Percentiles rank a stretch among this genome's conserved stretches.
These are phyloP conservation scores for Polyergus mexicanus DNA, from an alignment of 1,140 invertebrate species.

Conservation along the genomic window DNA sequence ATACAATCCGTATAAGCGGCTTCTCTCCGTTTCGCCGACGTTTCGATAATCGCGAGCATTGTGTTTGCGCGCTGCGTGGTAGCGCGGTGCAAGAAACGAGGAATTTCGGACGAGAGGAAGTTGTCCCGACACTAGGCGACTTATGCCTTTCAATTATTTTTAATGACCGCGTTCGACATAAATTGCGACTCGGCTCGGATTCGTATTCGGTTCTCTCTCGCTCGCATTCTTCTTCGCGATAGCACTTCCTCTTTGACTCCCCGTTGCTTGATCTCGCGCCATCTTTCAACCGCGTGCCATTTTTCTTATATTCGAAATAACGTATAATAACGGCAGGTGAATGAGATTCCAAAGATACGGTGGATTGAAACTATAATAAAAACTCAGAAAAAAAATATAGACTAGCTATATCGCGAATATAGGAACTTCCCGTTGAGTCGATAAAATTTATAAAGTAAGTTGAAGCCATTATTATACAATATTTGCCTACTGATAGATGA, in stretches of 20 bases:
- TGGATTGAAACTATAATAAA: neutral
- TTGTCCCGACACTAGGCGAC: constrained; percentile 14
- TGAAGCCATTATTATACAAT: constrained; percentile 3
- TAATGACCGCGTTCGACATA: constrained; percentile 6
- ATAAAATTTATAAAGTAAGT: neutral
- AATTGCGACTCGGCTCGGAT: constrained; percentile 27
- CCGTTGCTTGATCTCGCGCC: constrained; percentile 26
- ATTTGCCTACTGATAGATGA: constrained; percentile 5
- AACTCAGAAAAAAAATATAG: constrained; percentile 37
- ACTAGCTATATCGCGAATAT: neutral
- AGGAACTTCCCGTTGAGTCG: neutral
- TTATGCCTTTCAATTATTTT: constrained; percentile 53
- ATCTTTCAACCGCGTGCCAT: neutral
- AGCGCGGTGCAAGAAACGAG: constrained; percentile 18
- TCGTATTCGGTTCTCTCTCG: neutral
- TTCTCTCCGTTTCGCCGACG: neutral
- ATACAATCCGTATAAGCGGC: neutral
- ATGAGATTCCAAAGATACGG: constrained; percentile 9
- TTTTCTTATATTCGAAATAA: constrained; percentile 26
- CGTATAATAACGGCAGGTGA: constrained; percentile 13
- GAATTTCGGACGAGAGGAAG: constrained; percentile 46
- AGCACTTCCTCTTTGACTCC: constrained; percentile 15
- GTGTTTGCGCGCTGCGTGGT: neutral
- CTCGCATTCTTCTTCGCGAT: neutral
- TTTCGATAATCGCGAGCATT: constrained; percentile 26